Evolutionary conservation across 1,140 invertebrate species (phyloP).

Genomic region (Helicoverpa zea): DNA sequence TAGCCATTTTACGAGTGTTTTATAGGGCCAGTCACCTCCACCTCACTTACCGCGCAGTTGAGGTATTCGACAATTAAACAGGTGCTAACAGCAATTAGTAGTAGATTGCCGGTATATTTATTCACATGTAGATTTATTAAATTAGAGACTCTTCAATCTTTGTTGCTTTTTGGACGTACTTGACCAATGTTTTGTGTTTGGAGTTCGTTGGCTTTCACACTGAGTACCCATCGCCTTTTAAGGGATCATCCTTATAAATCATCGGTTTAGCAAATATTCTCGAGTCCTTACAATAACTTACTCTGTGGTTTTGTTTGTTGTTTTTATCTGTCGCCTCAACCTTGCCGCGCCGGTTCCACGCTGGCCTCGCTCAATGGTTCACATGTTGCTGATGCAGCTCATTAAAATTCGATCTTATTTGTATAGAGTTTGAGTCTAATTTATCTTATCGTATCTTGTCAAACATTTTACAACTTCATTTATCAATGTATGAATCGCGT

Average conservation of each 20-base stretch:
- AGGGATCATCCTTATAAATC: slow-evolving; percentile 23
- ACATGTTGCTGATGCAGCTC: slow-evolving; percentile 57
- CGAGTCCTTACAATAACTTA: slow-evolving; percentile 25
- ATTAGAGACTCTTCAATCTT: no score
- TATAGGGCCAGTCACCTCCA: slow-evolving; percentile 38
- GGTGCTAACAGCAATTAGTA: neutral
- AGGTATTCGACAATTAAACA: slow-evolving; percentile 3
- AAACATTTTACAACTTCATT: slow-evolving; percentile 30
- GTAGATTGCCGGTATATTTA: neutral
- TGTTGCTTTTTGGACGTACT: no score
- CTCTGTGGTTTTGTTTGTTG: slow-evolving; percentile 50
- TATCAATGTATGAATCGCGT: slow-evolving; percentile 11
- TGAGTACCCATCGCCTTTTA: slow-evolving; percentile 6
- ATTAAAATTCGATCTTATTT: slow-evolving; percentile 38
- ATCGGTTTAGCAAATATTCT: slow-evolving; percentile 39
- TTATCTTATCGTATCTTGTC: slow-evolving; percentile 11
- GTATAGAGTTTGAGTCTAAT: slow-evolving; percentile 20
- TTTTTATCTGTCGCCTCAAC: slow-evolving; percentile 71
- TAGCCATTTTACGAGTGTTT: slow-evolving; percentile 33
- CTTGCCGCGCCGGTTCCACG: slow-evolving; percentile 63
- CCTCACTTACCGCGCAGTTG: neutral
- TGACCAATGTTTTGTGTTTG: neutral
- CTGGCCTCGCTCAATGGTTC: slow-evolving; percentile 67
- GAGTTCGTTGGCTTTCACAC: slow-evolving; percentile 34
- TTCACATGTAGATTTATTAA: neutral